Percentiles rank a stretch among this genome's conserved stretches.
phyloP scores from a whole-genome alignment of 2,113 vertebrate species.

The Xerus inauris region DNA sequence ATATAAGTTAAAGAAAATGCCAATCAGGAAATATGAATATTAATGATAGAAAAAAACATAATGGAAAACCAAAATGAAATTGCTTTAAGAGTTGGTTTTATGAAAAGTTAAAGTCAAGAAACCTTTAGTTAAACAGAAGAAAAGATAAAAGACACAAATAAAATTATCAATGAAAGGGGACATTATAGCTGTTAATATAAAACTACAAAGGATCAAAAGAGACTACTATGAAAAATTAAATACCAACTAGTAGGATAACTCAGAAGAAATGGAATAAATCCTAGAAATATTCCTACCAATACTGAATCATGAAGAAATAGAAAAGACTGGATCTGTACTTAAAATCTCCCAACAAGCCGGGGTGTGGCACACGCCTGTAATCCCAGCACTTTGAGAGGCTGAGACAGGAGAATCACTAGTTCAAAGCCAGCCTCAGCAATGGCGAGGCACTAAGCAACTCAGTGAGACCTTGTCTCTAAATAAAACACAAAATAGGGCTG shows the following conservation, averaged over 20 bases:
- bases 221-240: background rate
- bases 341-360: background rate
- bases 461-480: no score
- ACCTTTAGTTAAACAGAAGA: background rate
- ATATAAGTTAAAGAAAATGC: constrained; percentile 22
- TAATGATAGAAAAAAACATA: background rate
- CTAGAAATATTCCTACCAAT: background rate
- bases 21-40: constrained; percentile 17
- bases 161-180: background rate
- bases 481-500: no score
- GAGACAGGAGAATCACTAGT: no score
- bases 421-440: no score
- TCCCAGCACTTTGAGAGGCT: no score
- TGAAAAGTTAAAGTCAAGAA: background rate
- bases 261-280: background rate
- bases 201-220: background rate
- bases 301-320: background rate
- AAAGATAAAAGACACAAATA: background rate
- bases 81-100: background rate
- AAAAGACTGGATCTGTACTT: background rate
- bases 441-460: no score
- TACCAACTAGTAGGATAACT: background rate
- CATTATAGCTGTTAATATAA: background rate
- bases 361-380: no score
- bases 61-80: background rate